phyloP scores from a whole-genome alignment of 2,797 vertebrate species.

The Lycodopsis pacificus region DNA sequence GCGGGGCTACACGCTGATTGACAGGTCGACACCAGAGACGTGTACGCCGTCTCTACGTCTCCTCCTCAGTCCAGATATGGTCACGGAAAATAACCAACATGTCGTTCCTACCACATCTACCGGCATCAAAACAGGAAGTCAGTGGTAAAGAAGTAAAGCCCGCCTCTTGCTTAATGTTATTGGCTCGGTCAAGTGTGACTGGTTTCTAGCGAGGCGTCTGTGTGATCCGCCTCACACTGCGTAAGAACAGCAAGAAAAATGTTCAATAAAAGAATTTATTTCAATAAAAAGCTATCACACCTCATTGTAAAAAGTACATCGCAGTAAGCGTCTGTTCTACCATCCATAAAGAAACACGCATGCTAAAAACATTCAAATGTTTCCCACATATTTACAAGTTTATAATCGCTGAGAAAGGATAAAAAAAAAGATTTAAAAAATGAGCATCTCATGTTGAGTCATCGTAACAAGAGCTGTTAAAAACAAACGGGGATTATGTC shows the following conservation, averaged over 20 bases:
- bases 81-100: no score
- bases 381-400: conserved; percentile 66
- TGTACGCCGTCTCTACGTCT: no score
- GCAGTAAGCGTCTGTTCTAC: conserved; percentile 26
- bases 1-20: no score
- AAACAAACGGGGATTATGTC: not conserved
- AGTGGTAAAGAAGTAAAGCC: no score
- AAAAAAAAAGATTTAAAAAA: conserved; percentile 29
- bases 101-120: no score
- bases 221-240: not conserved
- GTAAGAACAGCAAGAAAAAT: conserved; percentile 15
- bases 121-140: no score
- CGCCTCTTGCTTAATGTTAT: no score
- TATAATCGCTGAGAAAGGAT: not conserved
- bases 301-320: conserved; percentile 45
- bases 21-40: no score
- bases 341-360: conserved; percentile 6
- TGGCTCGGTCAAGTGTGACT: no score
- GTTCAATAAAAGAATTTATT: conserved; percentile 64
- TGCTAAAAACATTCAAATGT: conserved; percentile 11
- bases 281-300: conserved; percentile 44
- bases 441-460: not conserved
- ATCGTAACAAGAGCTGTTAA: not conserved
- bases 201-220: no score
- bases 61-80: no score